These are phyloP conservation scores for Cheilosia scutellata DNA, from an alignment of 2,888 invertebrate species.

Conservation along the genomic window DNA sequence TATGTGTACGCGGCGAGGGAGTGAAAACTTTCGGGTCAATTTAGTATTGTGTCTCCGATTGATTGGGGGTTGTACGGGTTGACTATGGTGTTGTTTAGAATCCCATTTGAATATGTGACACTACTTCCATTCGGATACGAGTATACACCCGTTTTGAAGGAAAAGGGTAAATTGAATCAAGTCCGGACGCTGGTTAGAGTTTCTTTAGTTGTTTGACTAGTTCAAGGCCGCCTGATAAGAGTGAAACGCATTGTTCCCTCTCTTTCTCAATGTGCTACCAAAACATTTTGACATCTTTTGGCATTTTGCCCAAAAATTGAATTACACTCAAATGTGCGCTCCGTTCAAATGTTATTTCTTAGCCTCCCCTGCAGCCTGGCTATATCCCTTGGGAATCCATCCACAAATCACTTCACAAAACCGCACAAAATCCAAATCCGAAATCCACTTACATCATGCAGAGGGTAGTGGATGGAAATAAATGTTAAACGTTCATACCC, in stretches of 20 bases:
- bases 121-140: constrained; percentile 57
- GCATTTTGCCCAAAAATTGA: constrained; percentile 49
- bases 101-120: constrained; percentile 46
- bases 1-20: background rate
- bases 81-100: constrained; percentile 41
- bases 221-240: constrained; percentile 4
- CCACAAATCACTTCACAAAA: constrained; percentile 53
- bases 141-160: constrained; percentile 11
- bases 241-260: background rate
- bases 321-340: constrained; percentile 53
- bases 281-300: constrained; percentile 71
- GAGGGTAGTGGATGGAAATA: constrained; percentile 11
- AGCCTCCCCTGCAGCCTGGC: constrained; percentile 16
- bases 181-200: constrained; percentile 12
- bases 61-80: constrained; percentile 68
- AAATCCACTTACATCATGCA: constrained; percentile 62
- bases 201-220: constrained; percentile 7
- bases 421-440: constrained; percentile 1
- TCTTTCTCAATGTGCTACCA: constrained; percentile 2
- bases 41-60: constrained; percentile 60
- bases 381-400: constrained; percentile 60
- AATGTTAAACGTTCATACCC: constrained; percentile 67
- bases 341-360: constrained; percentile 36
- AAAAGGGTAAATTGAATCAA: constrained; percentile 34
- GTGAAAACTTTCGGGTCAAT: constrained; percentile 70